Percentiles rank a stretch among this genome's conserved stretches.
Evolutionary conservation across 2,797 vertebrate genomes (phyloP).

Genomic region (Etheostoma nigrum): DNA sequence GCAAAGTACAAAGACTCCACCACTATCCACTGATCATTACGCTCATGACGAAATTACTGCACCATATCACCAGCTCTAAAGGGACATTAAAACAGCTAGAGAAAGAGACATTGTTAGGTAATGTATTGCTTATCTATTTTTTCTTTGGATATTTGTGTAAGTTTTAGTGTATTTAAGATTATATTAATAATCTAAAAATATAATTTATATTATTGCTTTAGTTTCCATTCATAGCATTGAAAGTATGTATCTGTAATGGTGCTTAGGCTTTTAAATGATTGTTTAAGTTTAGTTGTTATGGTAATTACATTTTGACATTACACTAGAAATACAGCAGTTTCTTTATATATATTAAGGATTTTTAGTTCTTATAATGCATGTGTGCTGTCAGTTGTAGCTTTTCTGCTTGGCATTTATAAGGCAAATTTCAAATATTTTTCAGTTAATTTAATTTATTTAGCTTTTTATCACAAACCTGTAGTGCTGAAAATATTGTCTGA

Average conservation of each 20-base stretch:
- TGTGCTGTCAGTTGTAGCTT: not conserved
- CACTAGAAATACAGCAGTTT: not conserved
- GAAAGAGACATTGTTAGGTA: slow-evolving; percentile 34
- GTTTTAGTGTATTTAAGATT: not conserved
- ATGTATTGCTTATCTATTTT: slow-evolving; percentile 11
- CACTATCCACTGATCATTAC: slow-evolving; percentile 13
- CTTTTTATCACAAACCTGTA: slow-evolving; percentile 1
- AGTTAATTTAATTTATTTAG: not conserved
- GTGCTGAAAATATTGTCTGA: not conserved
- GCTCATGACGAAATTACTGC: slow-evolving; percentile 18
- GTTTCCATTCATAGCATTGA: not conserved
- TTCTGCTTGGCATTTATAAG: not conserved
- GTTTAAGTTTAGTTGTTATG: not conserved
- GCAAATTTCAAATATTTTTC: not conserved
- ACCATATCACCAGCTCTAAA: slow-evolving; percentile 1
- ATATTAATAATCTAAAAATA: not conserved
- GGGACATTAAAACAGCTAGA: slow-evolving; percentile 14
- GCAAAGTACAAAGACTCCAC: slow-evolving; percentile 70
- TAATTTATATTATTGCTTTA: no score
- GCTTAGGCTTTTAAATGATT: not conserved
- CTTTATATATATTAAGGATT: no score
- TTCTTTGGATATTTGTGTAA: slow-evolving; percentile 10
- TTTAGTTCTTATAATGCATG: not conserved
- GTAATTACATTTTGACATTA: not conserved
- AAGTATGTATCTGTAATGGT: not conserved